Conservation (phyloP, 1,140 invertebrate species). For the Eumaeus atala region DNA sequence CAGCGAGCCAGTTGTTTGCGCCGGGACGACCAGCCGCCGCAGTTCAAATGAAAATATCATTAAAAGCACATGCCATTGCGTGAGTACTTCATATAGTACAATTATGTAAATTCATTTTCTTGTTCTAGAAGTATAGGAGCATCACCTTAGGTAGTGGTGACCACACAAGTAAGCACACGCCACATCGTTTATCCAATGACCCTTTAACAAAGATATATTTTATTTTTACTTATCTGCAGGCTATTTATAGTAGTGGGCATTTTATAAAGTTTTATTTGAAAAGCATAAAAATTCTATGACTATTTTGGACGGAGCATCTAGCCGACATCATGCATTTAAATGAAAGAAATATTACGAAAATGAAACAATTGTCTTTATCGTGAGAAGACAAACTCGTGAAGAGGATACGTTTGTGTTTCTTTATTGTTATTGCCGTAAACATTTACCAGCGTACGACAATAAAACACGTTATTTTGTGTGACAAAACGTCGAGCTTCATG, state of each 20-base stretch:
- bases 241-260: no score
- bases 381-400: slow-evolving; percentile 56
- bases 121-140: no score
- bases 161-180: no score
- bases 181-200: no score
- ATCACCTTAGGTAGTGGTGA: no score
- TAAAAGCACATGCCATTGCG: slow-evolving; percentile 41
- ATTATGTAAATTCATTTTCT: no score
- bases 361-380: slow-evolving; percentile 54
- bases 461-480: slow-evolving; percentile 73
- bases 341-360: slow-evolving; percentile 59
- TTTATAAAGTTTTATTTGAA: no score
- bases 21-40: slow-evolving; percentile 33
- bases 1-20: slow-evolving; percentile 49
- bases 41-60: slow-evolving; percentile 62
- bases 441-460: slow-evolving; percentile 60
- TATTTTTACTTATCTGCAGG: no score
- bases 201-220: no score
- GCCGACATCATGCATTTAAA: not conserved
- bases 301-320: not conserved
- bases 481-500: slow-evolving; percentile 71
- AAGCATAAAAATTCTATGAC: no score
- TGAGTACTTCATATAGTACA: not conserved
- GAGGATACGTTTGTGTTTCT: slow-evolving; percentile 69
- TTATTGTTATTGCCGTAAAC: slow-evolving; percentile 71